Evolutionary conservation across 2,888 invertebrate species (phyloP).

Genomic region (Norana najaformis): DNA sequence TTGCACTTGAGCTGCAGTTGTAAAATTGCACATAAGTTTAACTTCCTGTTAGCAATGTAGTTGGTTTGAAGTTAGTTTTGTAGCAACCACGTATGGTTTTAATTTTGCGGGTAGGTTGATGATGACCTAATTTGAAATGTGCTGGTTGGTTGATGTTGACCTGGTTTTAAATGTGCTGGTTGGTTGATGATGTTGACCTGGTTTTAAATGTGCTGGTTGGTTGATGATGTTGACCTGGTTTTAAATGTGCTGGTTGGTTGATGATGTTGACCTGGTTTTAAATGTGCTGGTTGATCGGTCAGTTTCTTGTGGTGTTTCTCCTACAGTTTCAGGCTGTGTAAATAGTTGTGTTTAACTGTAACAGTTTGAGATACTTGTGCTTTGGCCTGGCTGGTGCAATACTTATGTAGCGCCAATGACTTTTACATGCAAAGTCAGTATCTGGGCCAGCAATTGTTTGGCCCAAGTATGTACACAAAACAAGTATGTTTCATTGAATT

Average conservation of each 20-base stretch:
- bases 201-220: background rate
- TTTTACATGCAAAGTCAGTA: background rate
- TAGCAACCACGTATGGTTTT: background rate
- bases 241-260: background rate
- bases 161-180: too few species aligned
- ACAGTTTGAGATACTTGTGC: background rate
- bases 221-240: background rate
- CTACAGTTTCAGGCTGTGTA: background rate
- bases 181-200: background rate
- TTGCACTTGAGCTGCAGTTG: background rate
- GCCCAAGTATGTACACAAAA: background rate
- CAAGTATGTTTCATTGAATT: background rate
- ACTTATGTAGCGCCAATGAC: background rate
- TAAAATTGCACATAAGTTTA: background rate
- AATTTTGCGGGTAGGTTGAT: too few species aligned
- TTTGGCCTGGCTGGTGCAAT: background rate
- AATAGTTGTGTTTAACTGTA: constrained; percentile 1
- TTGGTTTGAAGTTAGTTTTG: background rate
- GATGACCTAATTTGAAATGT: background rate
- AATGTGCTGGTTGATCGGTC: background rate
- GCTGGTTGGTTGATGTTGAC: background rate
- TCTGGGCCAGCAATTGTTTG: background rate
- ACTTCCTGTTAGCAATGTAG: background rate
- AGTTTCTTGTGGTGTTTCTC: background rate
- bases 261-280: background rate